A percentile compares a stretch with the other conserved stretches of the same genome.
These are phyloP conservation scores for Triplophysa rosa DNA, from an alignment of 2,113 vertebrate genomes.

Conservation along the genomic window DNA sequence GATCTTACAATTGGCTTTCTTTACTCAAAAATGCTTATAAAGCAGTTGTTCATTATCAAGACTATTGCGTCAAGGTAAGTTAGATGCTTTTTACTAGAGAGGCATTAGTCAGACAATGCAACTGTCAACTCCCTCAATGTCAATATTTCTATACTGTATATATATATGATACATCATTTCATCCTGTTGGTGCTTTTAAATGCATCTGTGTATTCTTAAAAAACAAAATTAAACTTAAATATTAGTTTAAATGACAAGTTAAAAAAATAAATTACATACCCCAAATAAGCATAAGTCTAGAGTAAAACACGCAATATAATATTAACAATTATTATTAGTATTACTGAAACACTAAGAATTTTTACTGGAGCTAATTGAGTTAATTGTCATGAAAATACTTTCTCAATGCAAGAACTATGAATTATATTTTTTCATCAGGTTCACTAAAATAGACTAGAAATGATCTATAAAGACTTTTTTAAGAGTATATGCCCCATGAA, in stretches of 20 bases:
- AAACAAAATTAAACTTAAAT: too few relatives aligned
- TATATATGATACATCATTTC: background rate
- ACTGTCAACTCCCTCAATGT: constrained; percentile 15
- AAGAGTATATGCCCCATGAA: background rate
- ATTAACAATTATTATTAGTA: too few relatives aligned
- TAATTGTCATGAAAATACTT: too few relatives aligned
- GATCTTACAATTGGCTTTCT: background rate
- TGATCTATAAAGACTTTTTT: background rate
- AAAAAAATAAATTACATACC: too few relatives aligned
- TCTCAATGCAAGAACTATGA: too few relatives aligned
- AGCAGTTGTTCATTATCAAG: too few relatives aligned
- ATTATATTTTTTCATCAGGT: too few relatives aligned
- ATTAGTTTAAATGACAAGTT: too few relatives aligned
- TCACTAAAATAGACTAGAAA: background rate
- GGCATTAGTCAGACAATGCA: background rate
- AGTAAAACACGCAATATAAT: too few relatives aligned
- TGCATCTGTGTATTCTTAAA: background rate
- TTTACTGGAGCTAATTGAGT: too few relatives aligned
- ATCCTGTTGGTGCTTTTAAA: background rate
- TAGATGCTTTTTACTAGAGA: background rate
- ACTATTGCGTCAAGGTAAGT: background rate
- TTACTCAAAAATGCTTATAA: background rate
- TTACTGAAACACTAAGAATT: too few relatives aligned
- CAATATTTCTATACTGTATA: background rate
- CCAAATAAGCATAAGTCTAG: too few relatives aligned